Evolutionary conservation across 1,140 invertebrate species (phyloP), one percentile per base, ranked within the genome.

Genomic region (Capitella teleta): DNA sequence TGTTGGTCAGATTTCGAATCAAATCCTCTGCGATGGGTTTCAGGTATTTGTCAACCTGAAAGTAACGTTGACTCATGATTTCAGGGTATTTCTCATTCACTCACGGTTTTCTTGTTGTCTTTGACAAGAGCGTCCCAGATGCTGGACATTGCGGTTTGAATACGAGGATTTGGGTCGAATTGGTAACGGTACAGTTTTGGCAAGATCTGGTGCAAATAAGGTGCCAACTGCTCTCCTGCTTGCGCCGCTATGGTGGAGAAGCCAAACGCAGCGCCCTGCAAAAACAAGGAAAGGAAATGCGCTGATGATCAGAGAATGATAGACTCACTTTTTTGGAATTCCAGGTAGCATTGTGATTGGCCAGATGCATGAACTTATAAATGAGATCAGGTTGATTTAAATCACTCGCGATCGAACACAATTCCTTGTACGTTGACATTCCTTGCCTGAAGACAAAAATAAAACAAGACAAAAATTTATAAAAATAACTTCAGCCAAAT

Each of bases 361-460:
- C 89, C 49, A 96, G 72, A 68, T 92, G 83, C 83, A 95, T 87
- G 64, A 96, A 96, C 70, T 89, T 86, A 70, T 95, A 96, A 52
- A 94, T 81, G 37, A 96, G 77, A 68, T 95, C 89, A 0, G 91
- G 91, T 64, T 94, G 86, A 63, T 94, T 92, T 28, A 95, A 74
- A 72, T 94, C 89, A 4, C 86, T 88, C 1, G 89, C 90, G 12
- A 96, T 74, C 0, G 87, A 85, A 72, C 89, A 95, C 3, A 96
- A 77, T 73, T 95, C 91, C 66, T 87, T 88, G 63, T 96, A 95
- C 0, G 90, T 94, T 5, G 87, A 87, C 26, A 92, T 73, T 58
- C 83, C 86, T 16, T 83, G 84, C 1, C 85, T 87, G 60, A 46
- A 52, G 28, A 48, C 14, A 26, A 41, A n/a, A 3, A 38, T n/a